Evolutionary conservation across 2,113 vertebrate genomes (phyloP), one percentile per base, ranked within the genome.

Genomic region (Emydura subglobosa): DNA sequence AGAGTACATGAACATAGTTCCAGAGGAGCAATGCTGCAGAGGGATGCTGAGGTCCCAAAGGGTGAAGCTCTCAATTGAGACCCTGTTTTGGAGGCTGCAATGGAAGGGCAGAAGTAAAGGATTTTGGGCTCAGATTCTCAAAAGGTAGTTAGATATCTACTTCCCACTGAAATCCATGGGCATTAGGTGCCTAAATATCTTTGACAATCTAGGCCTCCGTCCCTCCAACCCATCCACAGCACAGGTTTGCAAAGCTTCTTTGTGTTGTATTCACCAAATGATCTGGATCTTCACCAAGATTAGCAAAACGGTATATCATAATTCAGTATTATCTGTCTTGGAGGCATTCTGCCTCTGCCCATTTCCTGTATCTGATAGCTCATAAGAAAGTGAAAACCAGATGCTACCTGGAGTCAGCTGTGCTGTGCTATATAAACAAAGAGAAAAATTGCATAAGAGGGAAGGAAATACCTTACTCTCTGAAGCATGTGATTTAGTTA

Each of bases 21-120:
- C 68, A 14, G 42, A 31, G 5, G 81, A 14, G 27, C 51, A 92
- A 25, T 1, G 3, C 7, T n/a, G 6, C 2, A 0, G 0, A 19
- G 10, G 7, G n/a, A 54, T 39, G 39, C 57, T 72, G 74, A 76
- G 42, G n/a, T 5, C 0, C 57, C 25, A 59, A 59, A 59, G 57
- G 57, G 25, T 59, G 24, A 59, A 29, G 25, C 57, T 61, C 31
- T 61, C 29, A 59, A 27, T 25, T 59, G 5, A 61, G n/a, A 22
- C 34, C 17, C 54, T 76, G 3, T 55, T 83, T 81, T 88, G 39
- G 72, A 83, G 89, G 34, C 55, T 82, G 47, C 61, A 25, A 1
- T 0, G 17, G 50, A 83, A 59, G 82, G 21, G 82, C 7, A 78
- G n/a, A 82, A 83, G 3, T 3, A 21, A 86, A 85, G 95, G 4